Evolutionary conservation across 2,888 invertebrate genomes (phyloP).

Genomic region (Pimpla rufipes): DNA sequence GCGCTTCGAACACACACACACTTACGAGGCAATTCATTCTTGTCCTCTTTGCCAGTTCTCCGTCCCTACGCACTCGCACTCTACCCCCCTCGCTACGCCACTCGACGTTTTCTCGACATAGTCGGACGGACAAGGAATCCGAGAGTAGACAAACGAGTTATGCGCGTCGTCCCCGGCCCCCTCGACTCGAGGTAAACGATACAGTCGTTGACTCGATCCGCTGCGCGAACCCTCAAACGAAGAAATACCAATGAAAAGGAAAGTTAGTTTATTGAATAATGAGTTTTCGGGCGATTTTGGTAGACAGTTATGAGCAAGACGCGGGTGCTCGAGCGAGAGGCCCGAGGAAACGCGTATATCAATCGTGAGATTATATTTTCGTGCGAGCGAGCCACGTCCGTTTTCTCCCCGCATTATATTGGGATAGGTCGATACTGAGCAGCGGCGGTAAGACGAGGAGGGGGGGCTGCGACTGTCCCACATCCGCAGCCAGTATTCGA

Average conservation of each 20-base stretch:
- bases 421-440: constrained; percentile 53
- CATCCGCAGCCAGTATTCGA: constrained; percentile 39
- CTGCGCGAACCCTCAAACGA: neutral
- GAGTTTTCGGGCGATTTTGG: too few relatives aligned
- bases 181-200: neutral
- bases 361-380: constrained; percentile 21
- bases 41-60: neutral
- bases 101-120: constrained; percentile 4
- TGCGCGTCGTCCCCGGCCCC: neutral
- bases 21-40: constrained; percentile 23
- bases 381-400: neutral
- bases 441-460: constrained; percentile 4
- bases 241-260: neutral
- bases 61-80: constrained; percentile 10
- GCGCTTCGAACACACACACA: constrained; percentile 29
- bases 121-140: constrained; percentile 9
- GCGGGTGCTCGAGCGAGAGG: too few relatives aligned
- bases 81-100: neutral
- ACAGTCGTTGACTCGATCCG: constrained; percentile 10
- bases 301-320: too few relatives aligned
- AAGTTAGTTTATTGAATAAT: neutral
- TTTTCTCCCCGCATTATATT: constrained; percentile 50
- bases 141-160: constrained; percentile 6
- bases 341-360: too few relatives aligned
- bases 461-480: constrained; percentile 51